Evolutionary conservation across 2,888 invertebrate species (phyloP), one percentile per base, ranked within the genome.

Genomic region (Folsomia candida): DNA sequence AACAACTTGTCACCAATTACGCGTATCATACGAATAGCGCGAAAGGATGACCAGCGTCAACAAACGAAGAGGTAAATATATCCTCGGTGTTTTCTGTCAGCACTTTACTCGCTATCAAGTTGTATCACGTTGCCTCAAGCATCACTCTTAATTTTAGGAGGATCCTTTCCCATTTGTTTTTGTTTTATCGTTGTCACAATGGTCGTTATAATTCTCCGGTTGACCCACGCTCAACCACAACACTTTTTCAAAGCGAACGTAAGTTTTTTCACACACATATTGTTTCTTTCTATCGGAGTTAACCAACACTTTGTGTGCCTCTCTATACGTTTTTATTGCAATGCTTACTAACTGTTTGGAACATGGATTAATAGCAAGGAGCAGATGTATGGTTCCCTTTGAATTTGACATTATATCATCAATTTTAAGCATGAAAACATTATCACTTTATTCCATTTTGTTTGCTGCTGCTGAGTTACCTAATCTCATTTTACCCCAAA

Each of bases 181-280:
- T 24, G 37, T 3, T 37, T 64, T 9, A 20, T 51, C 24, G 37
- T 37, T 14, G 22, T 69, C 2, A 22, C 67, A 14, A n/a, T 72
- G 47, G n/a, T 26, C 20, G 60, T 62, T 11, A 18, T 68, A 18
- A 24, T 68, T n/a, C 47, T 65, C 22, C 68, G 68, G 20, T 18
- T 66, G 20, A 60, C 61, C 9, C 26, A 37, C n/a, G 59, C 68
- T 26, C 73, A 74, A 66, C 73, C 73, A 0, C 71, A 71, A 68
- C 68, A 64, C 14, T 74, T 71, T 51, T 74, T 74, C 47, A 71
- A 68, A 59, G 68, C 65, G 14, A 62, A 66, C 29, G 73, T 74
- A 63, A 71, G 62, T 60, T 4, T 9, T 4, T 57, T 57, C n/a
- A 4, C 9, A 4, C n/a, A 22, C n/a, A n/a, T n/a, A n/a, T n/a